These are phyloP conservation scores for Tapera naevia DNA, from an alignment of 2,797 vertebrate species.

Conservation along the genomic window DNA sequence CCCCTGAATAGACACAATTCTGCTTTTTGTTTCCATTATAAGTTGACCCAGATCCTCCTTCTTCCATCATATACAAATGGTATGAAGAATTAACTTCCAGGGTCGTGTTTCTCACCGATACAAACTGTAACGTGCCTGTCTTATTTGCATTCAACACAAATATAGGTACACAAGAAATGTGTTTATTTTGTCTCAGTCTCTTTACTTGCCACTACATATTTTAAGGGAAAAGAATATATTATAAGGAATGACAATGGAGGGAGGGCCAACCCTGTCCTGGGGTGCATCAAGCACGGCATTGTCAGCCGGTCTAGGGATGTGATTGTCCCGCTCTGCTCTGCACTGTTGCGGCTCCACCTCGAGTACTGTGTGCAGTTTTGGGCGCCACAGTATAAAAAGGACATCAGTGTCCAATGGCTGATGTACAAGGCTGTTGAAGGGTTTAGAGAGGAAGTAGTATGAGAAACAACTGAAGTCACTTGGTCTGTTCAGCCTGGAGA, in stretches of 20 bases:
- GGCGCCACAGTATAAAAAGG: too few relatives aligned
- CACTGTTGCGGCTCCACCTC: too few relatives aligned
- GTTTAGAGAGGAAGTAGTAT: too few relatives aligned
- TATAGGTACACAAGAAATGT: not conserved
- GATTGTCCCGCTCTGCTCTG: too few relatives aligned
- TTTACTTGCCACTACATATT: not conserved
- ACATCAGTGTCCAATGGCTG: too few relatives aligned
- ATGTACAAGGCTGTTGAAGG: too few relatives aligned
- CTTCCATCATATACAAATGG: not conserved
- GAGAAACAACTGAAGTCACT: too few relatives aligned
- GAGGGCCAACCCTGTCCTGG: too few relatives aligned
- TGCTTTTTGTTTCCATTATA: not conserved
- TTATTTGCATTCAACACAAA: not conserved
- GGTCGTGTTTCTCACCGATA: not conserved
- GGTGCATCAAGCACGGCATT: too few relatives aligned
- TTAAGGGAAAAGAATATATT: not conserved
- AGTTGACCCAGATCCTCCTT: not conserved
- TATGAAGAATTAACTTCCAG: not conserved
- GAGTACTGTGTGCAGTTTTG: too few relatives aligned
- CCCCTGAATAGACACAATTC: not conserved
- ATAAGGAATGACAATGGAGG: not conserved
- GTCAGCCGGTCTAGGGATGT: too few relatives aligned
- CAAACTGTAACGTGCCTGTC: not conserved
- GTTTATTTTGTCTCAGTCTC: not conserved
- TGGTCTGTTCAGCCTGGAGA: too few relatives aligned